phyloP scores from a whole-genome alignment of 2,113 vertebrate species.

The Motacilla alba region DNA sequence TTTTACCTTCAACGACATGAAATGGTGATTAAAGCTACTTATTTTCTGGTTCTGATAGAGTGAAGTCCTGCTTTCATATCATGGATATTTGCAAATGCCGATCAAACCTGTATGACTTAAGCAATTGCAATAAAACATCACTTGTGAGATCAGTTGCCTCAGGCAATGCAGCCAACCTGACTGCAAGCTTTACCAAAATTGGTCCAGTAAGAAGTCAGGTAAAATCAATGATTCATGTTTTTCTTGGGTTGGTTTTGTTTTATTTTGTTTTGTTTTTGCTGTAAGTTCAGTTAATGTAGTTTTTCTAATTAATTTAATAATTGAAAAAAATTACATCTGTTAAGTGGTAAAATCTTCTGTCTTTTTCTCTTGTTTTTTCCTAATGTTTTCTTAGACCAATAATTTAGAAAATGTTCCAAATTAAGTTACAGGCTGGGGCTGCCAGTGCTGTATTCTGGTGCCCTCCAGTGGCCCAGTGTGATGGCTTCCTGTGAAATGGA shows the following conservation, averaged over 20 bases:
- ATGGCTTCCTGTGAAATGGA: not conserved
- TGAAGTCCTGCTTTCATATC: constrained; percentile 98
- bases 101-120: constrained; percentile 79
- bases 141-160: constrained; percentile 86
- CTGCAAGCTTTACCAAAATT: constrained; percentile 89
- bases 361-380: not conserved
- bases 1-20: not conserved
- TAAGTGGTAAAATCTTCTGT: not conserved
- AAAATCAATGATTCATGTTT: not conserved
- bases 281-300: not conserved
- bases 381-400: not conserved
- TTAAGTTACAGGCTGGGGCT: not conserved
- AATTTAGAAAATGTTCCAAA: not conserved
- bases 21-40: not conserved
- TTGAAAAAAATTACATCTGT: not conserved
- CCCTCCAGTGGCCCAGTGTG: constrained; percentile 6
- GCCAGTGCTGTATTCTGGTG: not conserved
- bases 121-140: constrained; percentile 88
- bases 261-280: not conserved
- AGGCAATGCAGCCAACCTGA: constrained; percentile 74
- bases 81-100: constrained; percentile 95
- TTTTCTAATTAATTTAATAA: not conserved
- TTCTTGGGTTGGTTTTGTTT: not conserved
- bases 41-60: constrained; percentile 72
- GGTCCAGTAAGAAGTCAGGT: constrained; percentile 88